Evolutionary conservation across 2,888 invertebrate species (phyloP).

Genomic region (Agriotes lineatus): DNA sequence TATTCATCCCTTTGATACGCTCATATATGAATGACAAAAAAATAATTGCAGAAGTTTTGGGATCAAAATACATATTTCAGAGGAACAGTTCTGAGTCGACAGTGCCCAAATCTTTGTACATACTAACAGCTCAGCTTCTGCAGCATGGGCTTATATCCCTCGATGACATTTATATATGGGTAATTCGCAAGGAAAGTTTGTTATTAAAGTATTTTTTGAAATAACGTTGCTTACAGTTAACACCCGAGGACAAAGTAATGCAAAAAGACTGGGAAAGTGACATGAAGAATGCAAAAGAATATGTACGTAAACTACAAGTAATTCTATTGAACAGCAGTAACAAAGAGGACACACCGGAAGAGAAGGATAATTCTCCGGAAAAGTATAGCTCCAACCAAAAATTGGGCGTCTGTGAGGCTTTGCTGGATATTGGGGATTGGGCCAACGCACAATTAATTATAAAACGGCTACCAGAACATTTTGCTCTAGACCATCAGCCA

Average conservation of each 20-base stretch:
- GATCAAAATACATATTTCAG: constrained; percentile 86
- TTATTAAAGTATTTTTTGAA: neutral
- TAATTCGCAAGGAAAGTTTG: constrained; percentile 69
- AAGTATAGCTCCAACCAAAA: constrained; percentile 84
- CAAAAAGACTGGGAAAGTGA: constrained; percentile 85
- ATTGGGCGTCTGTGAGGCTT: constrained; percentile 90
- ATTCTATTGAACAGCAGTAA: constrained; percentile 86
- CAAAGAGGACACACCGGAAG: constrained; percentile 78
- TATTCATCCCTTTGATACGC: constrained; percentile 89
- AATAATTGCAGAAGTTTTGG: constrained; percentile 94
- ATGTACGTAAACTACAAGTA: constrained; percentile 87
- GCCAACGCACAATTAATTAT: constrained; percentile 84
- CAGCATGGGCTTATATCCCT: constrained; percentile 88
- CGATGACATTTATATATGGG: constrained; percentile 93
- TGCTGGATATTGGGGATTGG: constrained; percentile 93
- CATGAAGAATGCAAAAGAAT: constrained; percentile 85
- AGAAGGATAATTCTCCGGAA: constrained; percentile 77
- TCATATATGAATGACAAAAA: constrained; percentile 90
- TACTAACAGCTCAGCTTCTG: constrained; percentile 89
- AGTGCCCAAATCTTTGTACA: constrained; percentile 88
- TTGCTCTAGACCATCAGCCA: constrained; percentile 82
- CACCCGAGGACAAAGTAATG: constrained; percentile 87
- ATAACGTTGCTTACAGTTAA: constrained; percentile 70
- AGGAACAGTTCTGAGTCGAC: constrained; percentile 75
- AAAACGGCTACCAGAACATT: constrained; percentile 85